phyloP scores from a whole-genome alignment of 2,113 vertebrate species.

The Passer montanus region DNA sequence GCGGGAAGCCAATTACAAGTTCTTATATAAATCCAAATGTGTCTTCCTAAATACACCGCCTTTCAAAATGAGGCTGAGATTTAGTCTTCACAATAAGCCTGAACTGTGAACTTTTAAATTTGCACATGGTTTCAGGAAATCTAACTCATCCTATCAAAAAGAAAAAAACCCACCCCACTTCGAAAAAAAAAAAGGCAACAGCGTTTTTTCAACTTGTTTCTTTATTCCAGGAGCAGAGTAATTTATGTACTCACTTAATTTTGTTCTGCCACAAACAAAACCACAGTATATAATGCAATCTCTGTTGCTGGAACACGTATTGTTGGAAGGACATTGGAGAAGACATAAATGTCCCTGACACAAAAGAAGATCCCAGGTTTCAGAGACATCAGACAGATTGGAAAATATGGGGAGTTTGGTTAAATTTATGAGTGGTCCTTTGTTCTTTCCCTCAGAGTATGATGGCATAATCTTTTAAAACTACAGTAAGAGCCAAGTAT shows the following conservation, averaged over 20 bases:
- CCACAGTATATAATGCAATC: slow-evolving; percentile 63
- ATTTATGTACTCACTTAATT: slow-evolving; percentile 70
- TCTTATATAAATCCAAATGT: slow-evolving; percentile 40
- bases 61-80: slow-evolving; percentile 42
- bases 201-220: background rate
- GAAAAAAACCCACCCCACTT: background rate
- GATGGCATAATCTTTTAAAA: slow-evolving; percentile 55
- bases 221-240: slow-evolving; percentile 56
- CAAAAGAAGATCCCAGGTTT: slow-evolving; percentile 60
- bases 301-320: slow-evolving; percentile 10
- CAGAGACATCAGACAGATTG: slow-evolving; percentile 13
- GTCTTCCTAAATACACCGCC: background rate
- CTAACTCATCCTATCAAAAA: slow-evolving; percentile 9
- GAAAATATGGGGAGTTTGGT: background rate
- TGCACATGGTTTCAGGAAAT: slow-evolving; percentile 50
- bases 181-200: background rate
- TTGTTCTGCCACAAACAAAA: slow-evolving; percentile 67
- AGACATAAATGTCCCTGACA: slow-evolving; percentile 57
- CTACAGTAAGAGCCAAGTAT: slow-evolving; percentile 7
- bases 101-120: slow-evolving; percentile 66
- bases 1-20: slow-evolving; percentile 43
- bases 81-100: slow-evolving; percentile 43
- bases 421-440: slow-evolving; percentile 43
- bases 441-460: slow-evolving; percentile 23
- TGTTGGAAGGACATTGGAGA: slow-evolving; percentile 50